phyloP scores from a whole-genome alignment of 2,888 invertebrate species.

The Coelopa pilipes region DNA sequence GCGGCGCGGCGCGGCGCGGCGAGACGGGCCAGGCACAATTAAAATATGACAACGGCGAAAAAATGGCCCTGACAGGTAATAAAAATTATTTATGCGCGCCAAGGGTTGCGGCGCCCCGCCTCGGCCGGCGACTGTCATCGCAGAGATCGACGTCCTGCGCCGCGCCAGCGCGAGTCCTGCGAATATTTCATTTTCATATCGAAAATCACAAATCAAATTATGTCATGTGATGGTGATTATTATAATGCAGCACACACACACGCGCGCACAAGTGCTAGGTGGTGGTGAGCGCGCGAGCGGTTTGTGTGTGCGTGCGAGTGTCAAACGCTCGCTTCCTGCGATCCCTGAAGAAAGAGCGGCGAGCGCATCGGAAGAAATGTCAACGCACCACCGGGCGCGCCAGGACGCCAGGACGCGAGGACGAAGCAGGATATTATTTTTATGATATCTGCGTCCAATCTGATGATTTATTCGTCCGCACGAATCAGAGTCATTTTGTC shows the following conservation, averaged over 20 bases:
- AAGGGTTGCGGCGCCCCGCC: slow-evolving; percentile 55
- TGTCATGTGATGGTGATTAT: slow-evolving; percentile 58
- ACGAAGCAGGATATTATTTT: slow-evolving; percentile 62
- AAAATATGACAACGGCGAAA: slow-evolving; percentile 54
- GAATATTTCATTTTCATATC: slow-evolving; percentile 59
- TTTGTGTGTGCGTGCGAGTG: slow-evolving; percentile 35
- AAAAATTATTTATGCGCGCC: slow-evolving; percentile 64
- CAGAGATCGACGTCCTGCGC: background rate
- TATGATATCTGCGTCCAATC: slow-evolving; percentile 68
- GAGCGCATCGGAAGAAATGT: slow-evolving; percentile 32
- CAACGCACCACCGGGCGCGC: slow-evolving; percentile 40
- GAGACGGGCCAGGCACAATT: slow-evolving; percentile 59
- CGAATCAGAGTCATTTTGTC: slow-evolving; percentile 56
- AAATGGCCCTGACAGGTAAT: slow-evolving; percentile 60
- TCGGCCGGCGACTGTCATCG: slow-evolving; percentile 13
- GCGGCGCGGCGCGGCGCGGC: too few species aligned
- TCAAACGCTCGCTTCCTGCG: slow-evolving; percentile 51
- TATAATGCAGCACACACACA: slow-evolving; percentile 41
- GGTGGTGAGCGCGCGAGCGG: background rate
- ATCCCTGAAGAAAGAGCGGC: slow-evolving; percentile 34
- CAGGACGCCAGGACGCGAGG: slow-evolving; percentile 37
- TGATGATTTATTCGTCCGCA: slow-evolving; percentile 65
- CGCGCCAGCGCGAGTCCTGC: background rate
- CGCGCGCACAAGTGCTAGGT: slow-evolving; percentile 33
- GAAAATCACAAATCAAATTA: slow-evolving; percentile 66